phyloP scores from a whole-genome alignment of 2,888 invertebrate species.

The Euphydryas editha region DNA sequence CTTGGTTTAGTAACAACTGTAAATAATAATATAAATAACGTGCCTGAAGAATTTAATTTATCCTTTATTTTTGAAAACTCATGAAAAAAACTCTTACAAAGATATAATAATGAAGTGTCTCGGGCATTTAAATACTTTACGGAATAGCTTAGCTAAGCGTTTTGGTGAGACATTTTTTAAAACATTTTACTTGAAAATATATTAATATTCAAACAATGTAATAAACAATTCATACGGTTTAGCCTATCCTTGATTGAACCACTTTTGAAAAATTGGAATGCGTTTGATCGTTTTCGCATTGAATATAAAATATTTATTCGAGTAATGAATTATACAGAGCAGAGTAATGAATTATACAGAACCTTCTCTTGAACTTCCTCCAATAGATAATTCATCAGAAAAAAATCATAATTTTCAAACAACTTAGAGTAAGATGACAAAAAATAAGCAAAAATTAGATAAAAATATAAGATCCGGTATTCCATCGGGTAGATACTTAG shows the following conservation, averaged over 20 bases:
- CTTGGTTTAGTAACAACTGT: conserved; percentile 72
- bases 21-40: conserved; percentile 71
- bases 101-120: conserved; percentile 72
- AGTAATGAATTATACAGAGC: conserved; percentile 72
- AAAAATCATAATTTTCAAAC: conserved; percentile 65
- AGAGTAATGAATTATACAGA: conserved; percentile 74
- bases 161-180: conserved; percentile 61
- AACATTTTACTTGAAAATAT: conserved; percentile 60
- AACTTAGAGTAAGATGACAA: conserved; percentile 72
- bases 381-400: conserved; percentile 62
- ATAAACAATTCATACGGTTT: conserved; percentile 67
- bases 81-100: conserved; percentile 62
- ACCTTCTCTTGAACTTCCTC: conserved; percentile 65
- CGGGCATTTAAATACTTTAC: conserved; percentile 68
- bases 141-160: conserved; percentile 58
- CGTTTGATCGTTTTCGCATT: conserved; percentile 71
- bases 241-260: conserved; percentile 73
- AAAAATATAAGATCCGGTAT: conserved; percentile 60
- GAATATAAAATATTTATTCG: conserved; percentile 77
- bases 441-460: conserved; percentile 54
- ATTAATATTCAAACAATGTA: conserved; percentile 70
- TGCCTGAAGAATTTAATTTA: conserved; percentile 76
- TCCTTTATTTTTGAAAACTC: conserved; percentile 68
- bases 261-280: conserved; percentile 71
- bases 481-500: conserved; percentile 70